A percentile compares a stretch with the other conserved stretches of the same genome.
Evolutionary conservation across 2,113 vertebrate species (phyloP).

Genomic region (Chloropsis hardwickii): DNA sequence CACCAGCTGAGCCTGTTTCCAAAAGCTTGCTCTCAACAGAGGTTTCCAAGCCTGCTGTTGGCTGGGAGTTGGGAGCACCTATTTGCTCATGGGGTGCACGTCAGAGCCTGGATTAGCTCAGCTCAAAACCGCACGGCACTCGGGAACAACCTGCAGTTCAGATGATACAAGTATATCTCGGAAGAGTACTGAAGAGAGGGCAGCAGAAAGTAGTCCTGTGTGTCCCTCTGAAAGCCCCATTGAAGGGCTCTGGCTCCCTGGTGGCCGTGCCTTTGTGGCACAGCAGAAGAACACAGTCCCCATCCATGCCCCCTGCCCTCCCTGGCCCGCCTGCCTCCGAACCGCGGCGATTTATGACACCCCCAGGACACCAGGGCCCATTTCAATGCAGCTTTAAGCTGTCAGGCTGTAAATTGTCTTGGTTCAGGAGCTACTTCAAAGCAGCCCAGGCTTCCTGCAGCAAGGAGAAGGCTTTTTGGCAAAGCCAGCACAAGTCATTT

Average conservation of each 20-base stretch:
- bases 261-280: background rate
- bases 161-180: background rate
- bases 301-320: constrained; percentile 40
- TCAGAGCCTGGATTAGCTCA: background rate
- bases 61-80: background rate
- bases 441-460: constrained; percentile 11
- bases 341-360: background rate
- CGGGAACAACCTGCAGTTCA: background rate
- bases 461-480: constrained; percentile 49
- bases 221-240: constrained; percentile 58
- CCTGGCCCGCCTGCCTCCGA: background rate
- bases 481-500: background rate
- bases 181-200: background rate
- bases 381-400: constrained; percentile 37
- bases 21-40: background rate
- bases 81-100: background rate
- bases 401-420: constrained; percentile 61
- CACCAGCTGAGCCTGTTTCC: background rate
- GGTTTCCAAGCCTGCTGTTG: background rate
- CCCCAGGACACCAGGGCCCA: background rate
- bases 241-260: constrained; percentile 45
- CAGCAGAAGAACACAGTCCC: constrained; percentile 49
- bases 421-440: constrained; percentile 51
- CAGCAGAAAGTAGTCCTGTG: constrained; percentile 38
- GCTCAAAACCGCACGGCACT: background rate